These are phyloP conservation scores for Corydoras maculifer DNA, from an alignment of 2,113 vertebrate species.

Conservation along the genomic window DNA sequence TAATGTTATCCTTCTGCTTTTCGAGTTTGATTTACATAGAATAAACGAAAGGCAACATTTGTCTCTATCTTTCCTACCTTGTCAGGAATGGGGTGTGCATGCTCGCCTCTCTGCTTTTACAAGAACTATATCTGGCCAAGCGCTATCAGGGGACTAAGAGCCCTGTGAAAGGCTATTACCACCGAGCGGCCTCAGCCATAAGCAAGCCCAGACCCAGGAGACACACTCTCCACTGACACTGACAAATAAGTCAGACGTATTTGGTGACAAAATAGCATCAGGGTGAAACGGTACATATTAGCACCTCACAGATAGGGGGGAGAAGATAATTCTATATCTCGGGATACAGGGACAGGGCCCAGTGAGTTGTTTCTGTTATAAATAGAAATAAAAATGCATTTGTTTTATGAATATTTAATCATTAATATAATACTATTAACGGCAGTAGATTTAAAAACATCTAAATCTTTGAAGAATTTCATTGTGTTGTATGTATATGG, in stretches of 20 bases:
- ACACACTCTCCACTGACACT: conserved; percentile 48
- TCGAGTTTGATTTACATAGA: too few species aligned
- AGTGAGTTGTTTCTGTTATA: too few species aligned
- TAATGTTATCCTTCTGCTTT: too few species aligned
- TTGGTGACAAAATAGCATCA: conserved; percentile 40
- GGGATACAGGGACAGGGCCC: too few species aligned
- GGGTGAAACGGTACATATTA: conserved; percentile 56
- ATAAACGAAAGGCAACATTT: too few species aligned
- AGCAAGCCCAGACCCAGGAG: conserved; percentile 52
- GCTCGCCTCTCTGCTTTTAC: conserved; percentile 25
- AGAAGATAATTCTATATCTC: conserved; percentile 25
- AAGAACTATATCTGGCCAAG: conserved; percentile 28
- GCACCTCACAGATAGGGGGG: conserved; percentile 53
- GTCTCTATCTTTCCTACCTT: conserved; percentile 29
- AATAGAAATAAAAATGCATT: too few species aligned
- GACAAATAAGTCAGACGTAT: conserved; percentile 51
- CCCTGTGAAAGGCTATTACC: conserved; percentile 36
- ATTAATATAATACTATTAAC: too few species aligned
- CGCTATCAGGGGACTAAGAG: neutral
- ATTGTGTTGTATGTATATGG: too few species aligned
- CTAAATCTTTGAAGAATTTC: too few species aligned
- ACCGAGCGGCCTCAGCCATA: conserved; percentile 42
- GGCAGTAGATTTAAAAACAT: too few species aligned
- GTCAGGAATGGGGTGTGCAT: conserved; percentile 32
- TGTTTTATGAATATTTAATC: too few species aligned